Evolutionary conservation across 2,797 vertebrate species (phyloP).

Genomic region (Micrastur ruficollis): DNA sequence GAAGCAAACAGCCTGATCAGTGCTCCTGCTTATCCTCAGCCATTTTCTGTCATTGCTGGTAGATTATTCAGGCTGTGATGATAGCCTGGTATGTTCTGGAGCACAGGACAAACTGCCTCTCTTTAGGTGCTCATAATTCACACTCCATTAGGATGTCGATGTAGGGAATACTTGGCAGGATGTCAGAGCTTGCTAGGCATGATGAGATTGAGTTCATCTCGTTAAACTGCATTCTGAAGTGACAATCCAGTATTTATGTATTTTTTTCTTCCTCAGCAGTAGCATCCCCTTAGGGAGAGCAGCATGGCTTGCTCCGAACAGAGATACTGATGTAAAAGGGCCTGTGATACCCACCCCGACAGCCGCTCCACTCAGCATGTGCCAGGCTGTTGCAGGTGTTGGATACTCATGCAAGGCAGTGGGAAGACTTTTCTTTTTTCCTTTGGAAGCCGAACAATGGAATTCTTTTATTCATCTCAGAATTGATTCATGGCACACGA

Average conservation of each 20-base stretch:
- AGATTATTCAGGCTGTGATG: conserved; percentile 21
- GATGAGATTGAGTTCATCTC: conserved; percentile 3
- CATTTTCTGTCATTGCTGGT: conserved; percentile 26
- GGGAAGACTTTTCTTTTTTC: neutral
- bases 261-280: neutral
- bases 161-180: conserved; percentile 27
- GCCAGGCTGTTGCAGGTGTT: neutral
- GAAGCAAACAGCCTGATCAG: neutral
- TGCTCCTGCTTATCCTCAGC: conserved; percentile 33
- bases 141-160: conserved; percentile 31
- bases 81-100: conserved; percentile 20
- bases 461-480: neutral
- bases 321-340: neutral
- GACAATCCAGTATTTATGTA: neutral
- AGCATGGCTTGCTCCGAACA: neutral
- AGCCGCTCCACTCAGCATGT: neutral
- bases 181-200: conserved; percentile 16
- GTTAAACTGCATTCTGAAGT: conserved; percentile 22
- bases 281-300: neutral
- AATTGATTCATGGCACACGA: neutral
- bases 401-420: neutral
- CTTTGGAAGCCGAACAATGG: neutral
- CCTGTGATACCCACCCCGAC: neutral
- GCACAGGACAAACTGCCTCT: conserved; percentile 40
- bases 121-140: conserved; percentile 53